A percentile compares a stretch with the other conserved stretches of the same genome.
Conservation (phyloP, 2,888 invertebrate genomes). For the Idaea dimidiata region DNA sequence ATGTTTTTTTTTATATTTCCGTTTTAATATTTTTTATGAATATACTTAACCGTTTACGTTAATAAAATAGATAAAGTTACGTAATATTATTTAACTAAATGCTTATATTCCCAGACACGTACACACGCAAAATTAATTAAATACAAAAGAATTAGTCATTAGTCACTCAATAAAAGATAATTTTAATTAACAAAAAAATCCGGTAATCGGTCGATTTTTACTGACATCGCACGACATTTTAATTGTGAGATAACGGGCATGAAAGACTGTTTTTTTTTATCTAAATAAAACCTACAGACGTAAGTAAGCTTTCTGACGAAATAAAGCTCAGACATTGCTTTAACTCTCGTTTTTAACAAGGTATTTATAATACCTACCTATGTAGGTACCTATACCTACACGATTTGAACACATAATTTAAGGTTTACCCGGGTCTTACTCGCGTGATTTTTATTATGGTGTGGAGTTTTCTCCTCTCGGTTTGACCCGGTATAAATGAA, state of each 20-base stretch:
- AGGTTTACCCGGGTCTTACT: too few relatives aligned
- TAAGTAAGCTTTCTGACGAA: slow-evolving; percentile 1
- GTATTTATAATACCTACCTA: background rate
- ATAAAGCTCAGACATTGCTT: background rate
- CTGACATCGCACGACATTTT: background rate
- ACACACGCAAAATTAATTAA: background rate
- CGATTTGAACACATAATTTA: too few relatives aligned
- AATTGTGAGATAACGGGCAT: background rate
- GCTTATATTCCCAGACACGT: background rate
- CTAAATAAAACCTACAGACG: background rate
- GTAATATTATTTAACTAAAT: background rate
- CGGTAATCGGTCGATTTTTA: background rate
- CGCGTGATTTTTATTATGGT: too few relatives aligned
- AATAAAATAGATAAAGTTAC: background rate
- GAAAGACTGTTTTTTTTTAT: background rate
- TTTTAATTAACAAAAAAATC: slow-evolving; percentile 13
- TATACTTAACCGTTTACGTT: background rate
- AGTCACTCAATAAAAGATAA: slow-evolving; percentile 18
- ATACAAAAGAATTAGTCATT: slow-evolving; percentile 15
- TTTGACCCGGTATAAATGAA: too few relatives aligned
- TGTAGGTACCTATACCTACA: too few relatives aligned
- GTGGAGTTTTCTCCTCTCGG: too few relatives aligned
- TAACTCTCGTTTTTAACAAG: background rate
- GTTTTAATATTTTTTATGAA: background rate
- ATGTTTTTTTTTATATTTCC: too few relatives aligned